Evolutionary conservation across 2,113 vertebrate species (phyloP), one percentile per base, ranked within the genome.

Genomic region (Peromyscus californicus): DNA sequence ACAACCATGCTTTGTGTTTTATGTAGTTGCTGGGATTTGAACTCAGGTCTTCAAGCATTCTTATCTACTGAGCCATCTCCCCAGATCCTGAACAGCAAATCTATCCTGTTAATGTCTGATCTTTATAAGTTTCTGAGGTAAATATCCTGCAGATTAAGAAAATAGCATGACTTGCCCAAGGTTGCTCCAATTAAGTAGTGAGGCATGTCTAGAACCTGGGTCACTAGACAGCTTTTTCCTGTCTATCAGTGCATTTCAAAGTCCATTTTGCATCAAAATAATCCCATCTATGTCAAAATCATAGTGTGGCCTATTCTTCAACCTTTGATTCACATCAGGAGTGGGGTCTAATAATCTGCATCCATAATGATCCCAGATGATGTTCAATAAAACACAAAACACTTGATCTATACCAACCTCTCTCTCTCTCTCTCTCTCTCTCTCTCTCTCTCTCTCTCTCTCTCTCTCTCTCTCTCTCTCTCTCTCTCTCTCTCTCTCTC

Each of bases 211-310:
- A 51, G 33, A 88, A 70, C 8, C 21, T 45, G 42, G 21, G 21
- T 80, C 48, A 92, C 92, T 88, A 22, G 7, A 10, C 5, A 80
- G 26, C 63, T 93, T 93, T 84, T 92, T 51, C 11, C 36, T 75
- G 29, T 69, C 22, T 36, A 70, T 39, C 17, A 82, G 26, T 85
- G 11, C 59, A 74, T 75, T 74, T 83, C 42, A 96, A 70, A 96
- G 72, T 93, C 90, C 5, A 82, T 29, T 88, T 21, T 95, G 33
- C 19, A 75, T 87, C 51, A 93, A 42, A 96, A 88, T 42, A 96
- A 80, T 36, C 8, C 21, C 31, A 93, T 82, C 59, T 80, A 29
- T 83, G 67, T 87, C 82, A 95, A 65, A 95, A 87, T 29, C 39
- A 91, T 29, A 92, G 16, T 93, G 67, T 61, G 80, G 74, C 10